A percentile compares a stretch with the other conserved stretches of the same genome.
Conservation (phyloP, 2,888 invertebrate genomes). For the Eupithecia exiguata region DNA sequence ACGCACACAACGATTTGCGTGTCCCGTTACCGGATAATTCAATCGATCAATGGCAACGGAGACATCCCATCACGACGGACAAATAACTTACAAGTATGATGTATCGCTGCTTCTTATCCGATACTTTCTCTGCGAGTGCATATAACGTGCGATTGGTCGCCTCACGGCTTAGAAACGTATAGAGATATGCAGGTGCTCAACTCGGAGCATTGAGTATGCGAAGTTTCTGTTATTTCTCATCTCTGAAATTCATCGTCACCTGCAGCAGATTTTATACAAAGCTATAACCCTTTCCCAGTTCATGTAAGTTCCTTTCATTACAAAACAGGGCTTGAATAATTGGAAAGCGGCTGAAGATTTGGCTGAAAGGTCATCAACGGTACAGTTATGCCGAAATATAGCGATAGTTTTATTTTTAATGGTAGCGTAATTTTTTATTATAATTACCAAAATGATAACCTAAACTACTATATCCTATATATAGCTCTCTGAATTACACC, state of each 20-base stretch:
- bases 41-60: constrained; percentile 44
- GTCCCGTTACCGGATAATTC: constrained; percentile 36
- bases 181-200: constrained; percentile 43
- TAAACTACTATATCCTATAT: too few species aligned
- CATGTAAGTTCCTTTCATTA: neutral
- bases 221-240: neutral
- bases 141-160: constrained; percentile 75
- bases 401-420: too few species aligned
- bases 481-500: too few species aligned
- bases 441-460: too few species aligned
- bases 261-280: neutral
- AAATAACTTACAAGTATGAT: constrained; percentile 46
- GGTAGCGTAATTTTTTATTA: too few species aligned
- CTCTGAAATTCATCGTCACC: neutral
- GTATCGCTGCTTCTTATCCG: constrained; percentile 35
- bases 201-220: neutral
- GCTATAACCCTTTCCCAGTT: neutral
- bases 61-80: constrained; percentile 44
- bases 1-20: constrained; percentile 43
- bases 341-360: too few species aligned
- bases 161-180: constrained; percentile 73
- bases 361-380: too few species aligned
- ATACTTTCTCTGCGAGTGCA: constrained; percentile 48
- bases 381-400: too few species aligned
- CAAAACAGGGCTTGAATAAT: neutral